A percentile compares a stretch with the other conserved stretches of the same genome.
Evolutionary conservation across 2,797 vertebrate species (phyloP).

Genomic region (Psittacula derbiana): DNA sequence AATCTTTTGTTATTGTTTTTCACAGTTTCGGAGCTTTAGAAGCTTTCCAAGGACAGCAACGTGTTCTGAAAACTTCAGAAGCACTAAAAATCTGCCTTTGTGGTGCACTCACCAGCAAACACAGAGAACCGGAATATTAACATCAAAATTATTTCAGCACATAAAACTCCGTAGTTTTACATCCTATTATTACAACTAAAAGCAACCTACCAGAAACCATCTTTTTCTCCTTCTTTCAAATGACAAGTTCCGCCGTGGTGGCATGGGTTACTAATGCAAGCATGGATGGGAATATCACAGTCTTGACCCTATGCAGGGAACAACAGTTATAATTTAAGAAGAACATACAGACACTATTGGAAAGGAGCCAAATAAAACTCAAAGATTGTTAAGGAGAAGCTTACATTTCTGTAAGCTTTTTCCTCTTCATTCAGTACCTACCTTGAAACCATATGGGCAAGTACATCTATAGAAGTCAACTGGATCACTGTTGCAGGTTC

Average conservation of each 20-base stretch:
- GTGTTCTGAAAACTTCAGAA: conserved; percentile 2
- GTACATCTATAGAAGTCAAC: conserved; percentile 95
- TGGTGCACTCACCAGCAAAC: background rate
- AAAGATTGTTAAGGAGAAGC: background rate
- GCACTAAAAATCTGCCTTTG: background rate
- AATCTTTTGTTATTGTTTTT: conserved; percentile 22
- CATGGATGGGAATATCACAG: conserved; percentile 92
- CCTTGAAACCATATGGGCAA: conserved; percentile 97
- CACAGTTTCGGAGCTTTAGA: conserved; percentile 13
- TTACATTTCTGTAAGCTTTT: background rate
- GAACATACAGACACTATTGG: background rate
- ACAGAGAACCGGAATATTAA: background rate
- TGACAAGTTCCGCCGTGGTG: conserved; percentile 91
- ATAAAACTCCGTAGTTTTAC: background rate
- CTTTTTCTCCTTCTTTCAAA: conserved; percentile 92
- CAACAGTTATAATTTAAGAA: background rate
- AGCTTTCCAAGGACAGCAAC: background rate
- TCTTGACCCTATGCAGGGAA: conserved; percentile 85
- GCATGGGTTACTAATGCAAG: conserved; percentile 94
- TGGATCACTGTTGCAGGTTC: conserved; percentile 92
- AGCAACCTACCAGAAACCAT: conserved; percentile 81
- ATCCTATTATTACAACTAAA: background rate
- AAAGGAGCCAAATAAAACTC: background rate
- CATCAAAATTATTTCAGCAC: background rate
- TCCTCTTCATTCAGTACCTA: conserved; percentile 45